Conservation (phyloP, 2,113 vertebrate species). For the Pimephales promelas region DNA sequence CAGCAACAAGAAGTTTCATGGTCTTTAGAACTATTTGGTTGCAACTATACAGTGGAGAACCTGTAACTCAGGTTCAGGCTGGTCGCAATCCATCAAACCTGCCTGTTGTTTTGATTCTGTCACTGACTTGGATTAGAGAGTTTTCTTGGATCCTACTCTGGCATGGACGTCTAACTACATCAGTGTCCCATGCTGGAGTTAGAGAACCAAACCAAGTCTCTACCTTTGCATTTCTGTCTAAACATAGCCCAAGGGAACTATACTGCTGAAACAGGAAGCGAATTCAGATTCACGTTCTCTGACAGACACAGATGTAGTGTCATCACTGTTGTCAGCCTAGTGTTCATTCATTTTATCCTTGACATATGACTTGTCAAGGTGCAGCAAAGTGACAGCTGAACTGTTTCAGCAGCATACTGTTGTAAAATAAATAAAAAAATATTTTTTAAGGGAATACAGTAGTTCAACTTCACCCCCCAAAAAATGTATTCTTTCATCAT, state of each 20-base stretch:
- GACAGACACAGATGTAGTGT: conserved; percentile 23
- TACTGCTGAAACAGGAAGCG: too few species aligned
- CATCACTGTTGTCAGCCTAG: conserved; percentile 18
- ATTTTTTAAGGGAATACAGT: neutral
- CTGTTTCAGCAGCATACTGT: neutral
- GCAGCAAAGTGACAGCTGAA: conserved; percentile 16
- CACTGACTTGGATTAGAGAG: conserved; percentile 6
- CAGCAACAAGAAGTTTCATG: too few species aligned
- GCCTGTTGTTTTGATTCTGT: conserved; percentile 42
- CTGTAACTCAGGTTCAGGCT: conserved; percentile 26
- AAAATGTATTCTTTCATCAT: too few species aligned
- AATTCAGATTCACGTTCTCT: conserved; percentile 9
- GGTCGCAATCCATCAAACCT: neutral
- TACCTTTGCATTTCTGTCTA: conserved; percentile 10
- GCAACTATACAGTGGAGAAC: neutral
- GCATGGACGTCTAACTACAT: conserved; percentile 37
- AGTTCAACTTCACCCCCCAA: too few species aligned
- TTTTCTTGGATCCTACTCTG: conserved; percentile 24
- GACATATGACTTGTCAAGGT: conserved; percentile 9
- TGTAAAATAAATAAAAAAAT: neutral
- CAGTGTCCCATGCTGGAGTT: conserved; percentile 3
- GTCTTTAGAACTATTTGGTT: neutral
- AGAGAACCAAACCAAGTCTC: neutral
- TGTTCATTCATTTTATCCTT: conserved; percentile 21
- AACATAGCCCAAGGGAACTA: conserved; percentile 8